Base-by-base conservation (phyloP, 2,888 invertebrate genomes). In the Octonoba sinensis region DNA sequence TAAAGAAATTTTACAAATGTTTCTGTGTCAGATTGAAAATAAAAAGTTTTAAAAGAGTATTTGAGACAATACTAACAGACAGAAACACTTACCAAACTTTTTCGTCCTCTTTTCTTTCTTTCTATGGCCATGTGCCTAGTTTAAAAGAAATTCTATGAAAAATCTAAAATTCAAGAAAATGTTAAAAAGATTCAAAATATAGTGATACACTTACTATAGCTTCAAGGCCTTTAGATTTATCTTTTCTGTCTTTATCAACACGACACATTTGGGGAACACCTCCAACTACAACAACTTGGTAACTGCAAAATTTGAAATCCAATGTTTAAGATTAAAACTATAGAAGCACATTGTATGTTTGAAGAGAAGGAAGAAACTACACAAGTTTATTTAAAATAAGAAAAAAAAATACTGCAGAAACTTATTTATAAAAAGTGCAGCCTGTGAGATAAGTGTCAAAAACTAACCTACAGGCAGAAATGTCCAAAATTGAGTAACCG, bases 211-310 rank as follows among this genome's bases (percentile, higher is more conserved):
- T 69, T 66, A 82, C 77, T 16, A 56, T 56, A 51, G 59, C 54
- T 62, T 73, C 72, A n/a, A 65, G 57, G 4, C 69, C 59, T 64
- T 70, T 70, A 56, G 2, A 66, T 16, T 36, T 70, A 67, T 81
- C 77, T 49, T 62, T 72, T 56, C 24, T 64, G 66, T 84, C 83
- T 66, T 79, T 84, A 15, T 18, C 20, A 18, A 44, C n/a, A 16
- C 72, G 46, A 22, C 82, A 71, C 64, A 67, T 84, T 60, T 85
- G 85, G 46, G 85, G 83, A 57, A 85, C 85, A 56, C 85, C 85
- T 44, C 84, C 85, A 70, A 85, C 84, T 69, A 85, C 73, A 11
- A 84, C 77, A 36, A 85, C 84, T 65, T 85, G 84, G 67, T 85
- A 85, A 83, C 85, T 85, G 62, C 15, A 66, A 81, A 47, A 44